Percentiles rank a stretch among this genome's conserved stretches.
Conservation (phyloP, 2,888 invertebrate genomes). For the Tenthredo scrophulariae region DNA sequence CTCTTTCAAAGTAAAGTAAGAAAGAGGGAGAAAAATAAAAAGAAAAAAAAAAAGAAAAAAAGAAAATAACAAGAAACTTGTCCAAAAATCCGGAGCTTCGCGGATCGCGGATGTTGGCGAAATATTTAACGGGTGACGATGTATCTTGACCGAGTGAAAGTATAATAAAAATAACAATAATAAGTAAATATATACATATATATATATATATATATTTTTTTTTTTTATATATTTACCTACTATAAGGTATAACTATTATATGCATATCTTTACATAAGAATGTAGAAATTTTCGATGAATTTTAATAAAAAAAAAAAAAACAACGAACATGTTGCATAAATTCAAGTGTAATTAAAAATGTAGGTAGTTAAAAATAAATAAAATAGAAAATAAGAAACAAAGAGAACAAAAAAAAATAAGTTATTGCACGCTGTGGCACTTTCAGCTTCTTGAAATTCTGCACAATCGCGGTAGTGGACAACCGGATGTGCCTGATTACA, state of each 20-base stretch:
- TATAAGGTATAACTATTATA: neutral
- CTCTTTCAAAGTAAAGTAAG: neutral
- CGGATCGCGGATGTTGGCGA: constrained; percentile 13
- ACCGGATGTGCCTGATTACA: constrained; percentile 1
- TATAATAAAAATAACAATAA: neutral
- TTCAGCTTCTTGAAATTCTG: neutral
- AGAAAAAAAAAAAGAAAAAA: neutral
- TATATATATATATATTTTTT: no score
- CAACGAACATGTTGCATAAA: neutral
- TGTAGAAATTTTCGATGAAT: neutral
- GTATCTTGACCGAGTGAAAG: constrained; percentile 11
- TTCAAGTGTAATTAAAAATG: neutral
- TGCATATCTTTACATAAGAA: neutral
- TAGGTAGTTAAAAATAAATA: neutral
- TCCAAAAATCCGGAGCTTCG: neutral
- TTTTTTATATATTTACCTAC: no score
- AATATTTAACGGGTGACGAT: constrained; percentile 18
- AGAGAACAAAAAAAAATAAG: neutral
- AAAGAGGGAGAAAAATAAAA: neutral
- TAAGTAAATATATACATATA: neutral
- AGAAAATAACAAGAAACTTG: neutral
- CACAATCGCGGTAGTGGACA: constrained; percentile 1
- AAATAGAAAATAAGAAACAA: neutral
- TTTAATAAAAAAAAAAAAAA: neutral
- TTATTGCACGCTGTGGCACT: neutral